phyloP scores from a whole-genome alignment of 2,113 vertebrate genomes.

The Nibea albiflora region DNA sequence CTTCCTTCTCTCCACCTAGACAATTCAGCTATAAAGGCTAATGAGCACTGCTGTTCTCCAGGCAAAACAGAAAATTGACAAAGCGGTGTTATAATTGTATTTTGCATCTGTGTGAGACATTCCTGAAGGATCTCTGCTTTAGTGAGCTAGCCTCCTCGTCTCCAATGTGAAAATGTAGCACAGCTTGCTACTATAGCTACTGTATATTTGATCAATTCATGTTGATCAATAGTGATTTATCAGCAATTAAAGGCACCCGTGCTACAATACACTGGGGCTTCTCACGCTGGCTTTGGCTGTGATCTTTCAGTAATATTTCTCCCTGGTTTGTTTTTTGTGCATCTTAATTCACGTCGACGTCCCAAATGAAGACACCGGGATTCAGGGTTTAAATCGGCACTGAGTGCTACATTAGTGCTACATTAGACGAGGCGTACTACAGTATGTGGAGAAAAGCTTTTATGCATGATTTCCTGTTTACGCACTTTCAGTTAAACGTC shows the following conservation, averaged over 20 bases:
- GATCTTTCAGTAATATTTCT: background rate
- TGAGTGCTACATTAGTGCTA: background rate
- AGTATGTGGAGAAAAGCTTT: slow-evolving; percentile 2
- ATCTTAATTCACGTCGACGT: background rate
- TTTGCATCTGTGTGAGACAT: background rate
- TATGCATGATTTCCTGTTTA: slow-evolving; percentile 3
- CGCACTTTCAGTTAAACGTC: slow-evolving; percentile 26
- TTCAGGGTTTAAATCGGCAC: too few species aligned
- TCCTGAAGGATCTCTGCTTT: background rate
- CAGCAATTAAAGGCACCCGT: background rate
- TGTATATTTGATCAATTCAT: background rate
- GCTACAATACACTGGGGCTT: too few species aligned
- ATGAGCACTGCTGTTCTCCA: slow-evolving; percentile 19
- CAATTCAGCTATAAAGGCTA: background rate
- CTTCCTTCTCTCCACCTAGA: background rate
- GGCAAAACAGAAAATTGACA: background rate
- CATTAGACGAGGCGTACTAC: background rate
- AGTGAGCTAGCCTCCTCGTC: background rate
- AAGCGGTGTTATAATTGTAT: background rate
- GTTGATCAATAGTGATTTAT: background rate
- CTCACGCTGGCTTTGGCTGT: too few species aligned
- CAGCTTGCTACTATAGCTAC: background rate
- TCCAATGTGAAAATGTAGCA: background rate
- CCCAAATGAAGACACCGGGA: background rate
- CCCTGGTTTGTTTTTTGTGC: background rate